phyloP scores from a whole-genome alignment of 2,888 invertebrate genomes.

The Schrankia costaestrigalis region DNA sequence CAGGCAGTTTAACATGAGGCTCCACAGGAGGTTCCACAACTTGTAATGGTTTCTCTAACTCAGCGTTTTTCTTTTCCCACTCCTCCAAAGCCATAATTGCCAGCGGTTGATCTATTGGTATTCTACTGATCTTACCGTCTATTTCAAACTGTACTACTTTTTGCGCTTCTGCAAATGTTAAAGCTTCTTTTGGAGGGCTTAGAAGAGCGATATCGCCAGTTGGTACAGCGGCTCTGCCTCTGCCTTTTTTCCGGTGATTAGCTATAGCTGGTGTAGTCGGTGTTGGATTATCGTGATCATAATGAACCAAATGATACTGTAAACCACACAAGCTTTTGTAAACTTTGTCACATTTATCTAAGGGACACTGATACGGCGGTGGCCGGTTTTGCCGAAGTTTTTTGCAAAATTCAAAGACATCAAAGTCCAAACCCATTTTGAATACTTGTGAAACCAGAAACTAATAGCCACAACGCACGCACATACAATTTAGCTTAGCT shows the following conservation, averaged over 20 bases:
- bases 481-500: too few species aligned
- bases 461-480: too few species aligned
- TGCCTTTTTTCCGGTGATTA: conserved; percentile 83
- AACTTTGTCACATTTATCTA: conserved; percentile 90
- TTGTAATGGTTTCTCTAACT: conserved; percentile 67
- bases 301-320: conserved; percentile 92
- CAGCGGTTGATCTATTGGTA: conserved; percentile 83
- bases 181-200: conserved; percentile 83
- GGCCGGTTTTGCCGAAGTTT: conserved; percentile 89
- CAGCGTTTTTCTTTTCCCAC: conserved; percentile 75
- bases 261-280: conserved; percentile 82
- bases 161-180: conserved; percentile 92
- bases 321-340: conserved; percentile 93
- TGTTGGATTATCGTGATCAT: conserved; percentile 90
- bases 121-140: conserved; percentile 87
- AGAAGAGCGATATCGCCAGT: conserved; percentile 78
- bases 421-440: conserved; percentile 90
- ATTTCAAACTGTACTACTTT: conserved; percentile 92
- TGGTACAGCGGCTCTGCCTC: conserved; percentile 80
- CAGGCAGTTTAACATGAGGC: conserved; percentile 71
- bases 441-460: too few species aligned
- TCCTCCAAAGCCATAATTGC: conserved; percentile 86
- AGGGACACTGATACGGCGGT: conserved; percentile 93
- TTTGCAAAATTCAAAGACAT: conserved; percentile 91
- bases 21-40: conserved; percentile 66